Evolutionary conservation across 92 coral and sea anemone genomes (phyloP), one percentile per base, ranked within the genome.

Genomic region (Isaurus tuberculatus): DNA sequence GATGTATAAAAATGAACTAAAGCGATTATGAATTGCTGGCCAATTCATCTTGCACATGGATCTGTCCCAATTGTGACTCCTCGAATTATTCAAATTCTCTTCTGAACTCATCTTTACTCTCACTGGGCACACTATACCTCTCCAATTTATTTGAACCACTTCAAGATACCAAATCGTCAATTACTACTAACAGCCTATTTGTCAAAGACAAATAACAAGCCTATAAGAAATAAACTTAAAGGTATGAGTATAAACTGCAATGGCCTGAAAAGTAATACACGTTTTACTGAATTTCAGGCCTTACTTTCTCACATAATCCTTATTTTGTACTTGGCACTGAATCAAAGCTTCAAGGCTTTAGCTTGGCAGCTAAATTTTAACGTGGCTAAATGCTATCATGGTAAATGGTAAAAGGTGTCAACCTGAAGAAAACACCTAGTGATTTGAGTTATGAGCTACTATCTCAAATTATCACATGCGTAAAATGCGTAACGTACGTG

Each of bases 331-430:
- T n/a, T n/a, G n/a, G n/a, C n/a, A n/a, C n/a, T n/a, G n/a, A n/a
- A n/a, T n/a, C n/a, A n/a, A n/a, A n/a, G n/a, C n/a, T n/a, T n/a
- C n/a, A n/a, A 9, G 43, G 43, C 43, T 26, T 5, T 3, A 13
- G 14, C 34, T 67, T 49, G 72, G 79, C 31, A 72, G 58, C 34
- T 29, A 17, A 14, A 64, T 34, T 67, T 86, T 31, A 89, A 86
- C 31, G 73, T 72, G 33, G 14, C 72, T 26, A 89, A 85, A 70
- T 89, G 87, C 44, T 80, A 85, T 23, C 89, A 79, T 51, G 79
- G 85, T n/a, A n/a, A n/a, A n/a, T n/a, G n/a, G n/a, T n/a, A n/a
- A n/a, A n/a, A 2, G 88, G 92, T 17, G 81, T 90, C 34, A 81
- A 88, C 30, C 13, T 43, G 33, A 89, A 81, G 23, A 49, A 49